These are phyloP conservation scores for Eristalis pertinax DNA, from an alignment of 2,888 invertebrate species.

Conservation along the genomic window DNA sequence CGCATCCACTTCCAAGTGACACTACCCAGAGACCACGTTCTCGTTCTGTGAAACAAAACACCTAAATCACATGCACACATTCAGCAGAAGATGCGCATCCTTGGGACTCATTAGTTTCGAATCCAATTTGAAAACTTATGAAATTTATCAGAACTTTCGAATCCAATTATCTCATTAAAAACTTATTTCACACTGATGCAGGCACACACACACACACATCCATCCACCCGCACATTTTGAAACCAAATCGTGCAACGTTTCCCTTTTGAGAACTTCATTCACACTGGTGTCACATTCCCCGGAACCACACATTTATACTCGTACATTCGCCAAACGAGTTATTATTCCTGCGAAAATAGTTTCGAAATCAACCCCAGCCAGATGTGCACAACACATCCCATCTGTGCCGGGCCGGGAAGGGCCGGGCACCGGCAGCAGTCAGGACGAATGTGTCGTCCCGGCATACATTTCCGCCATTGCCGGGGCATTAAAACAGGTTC, in stretches of 20 bases:
- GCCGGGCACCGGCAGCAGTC: constrained; percentile 4
- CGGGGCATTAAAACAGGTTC: constrained; percentile 45
- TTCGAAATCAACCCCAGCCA: constrained; percentile 49
- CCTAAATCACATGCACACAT: not conserved
- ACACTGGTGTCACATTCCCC: constrained; percentile 42
- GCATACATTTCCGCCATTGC: constrained; percentile 44
- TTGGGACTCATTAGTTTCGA: constrained; percentile 67
- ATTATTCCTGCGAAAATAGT: constrained; percentile 55
- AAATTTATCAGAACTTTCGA: constrained; percentile 70
- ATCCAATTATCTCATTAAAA: constrained; percentile 79
- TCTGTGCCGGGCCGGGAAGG: not conserved
- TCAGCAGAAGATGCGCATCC: constrained; percentile 8
- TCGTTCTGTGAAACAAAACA: not conserved
- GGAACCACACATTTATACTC: constrained; percentile 28
- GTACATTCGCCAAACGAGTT: constrained; percentile 41
- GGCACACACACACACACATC: constrained; percentile 57
- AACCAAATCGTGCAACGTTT: not conserved
- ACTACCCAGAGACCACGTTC: not conserved
- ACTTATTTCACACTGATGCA: constrained; percentile 78
- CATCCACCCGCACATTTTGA: not conserved
- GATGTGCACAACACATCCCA: constrained; percentile 21
- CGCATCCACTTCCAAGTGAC: too few relatives aligned
- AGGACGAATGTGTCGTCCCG: constrained; percentile 34
- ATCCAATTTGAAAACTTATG: constrained; percentile 71
- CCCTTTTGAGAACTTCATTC: constrained; percentile 43